Percentiles rank a stretch among this genome's conserved stretches.
phyloP scores from a whole-genome alignment of 2,888 invertebrate species.

The Ctena decussata region DNA sequence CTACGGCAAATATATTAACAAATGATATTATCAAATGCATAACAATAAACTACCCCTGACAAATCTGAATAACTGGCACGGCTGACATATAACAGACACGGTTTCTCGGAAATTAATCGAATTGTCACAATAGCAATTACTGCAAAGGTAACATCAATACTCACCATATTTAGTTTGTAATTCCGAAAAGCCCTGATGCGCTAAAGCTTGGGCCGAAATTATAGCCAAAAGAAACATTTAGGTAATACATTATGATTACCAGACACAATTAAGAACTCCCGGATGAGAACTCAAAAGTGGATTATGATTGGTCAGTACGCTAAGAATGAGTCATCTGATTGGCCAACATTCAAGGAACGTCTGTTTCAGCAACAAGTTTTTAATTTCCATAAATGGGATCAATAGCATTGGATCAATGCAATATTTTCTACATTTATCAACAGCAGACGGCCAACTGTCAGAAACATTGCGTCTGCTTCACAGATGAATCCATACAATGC shows the following conservation, averaged over 20 bases:
- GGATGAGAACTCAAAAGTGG: neutral
- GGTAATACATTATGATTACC: neutral
- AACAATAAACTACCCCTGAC: no score
- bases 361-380: conserved; percentile 62
- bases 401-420: neutral
- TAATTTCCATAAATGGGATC: conserved; percentile 26
- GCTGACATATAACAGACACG: neutral
- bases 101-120: neutral
- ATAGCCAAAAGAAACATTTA: neutral
- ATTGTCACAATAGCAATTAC: neutral
- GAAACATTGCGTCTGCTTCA: no score
- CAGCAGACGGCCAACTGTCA: no score
- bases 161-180: neutral
- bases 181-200: neutral
- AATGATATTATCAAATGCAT: no score
- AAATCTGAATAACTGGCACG: no score
- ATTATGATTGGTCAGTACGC: conserved; percentile 4
- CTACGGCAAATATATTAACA: no score
- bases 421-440: neutral
- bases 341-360: conserved; percentile 65
- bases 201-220: neutral
- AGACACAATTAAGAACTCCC: conserved; percentile 5
- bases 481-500: no score
- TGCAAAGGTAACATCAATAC: neutral
- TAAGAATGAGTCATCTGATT: conserved; percentile 49